These are phyloP conservation scores for Channa striata DNA, from an alignment of 2,797 vertebrate genomes.

Conservation along the genomic window DNA sequence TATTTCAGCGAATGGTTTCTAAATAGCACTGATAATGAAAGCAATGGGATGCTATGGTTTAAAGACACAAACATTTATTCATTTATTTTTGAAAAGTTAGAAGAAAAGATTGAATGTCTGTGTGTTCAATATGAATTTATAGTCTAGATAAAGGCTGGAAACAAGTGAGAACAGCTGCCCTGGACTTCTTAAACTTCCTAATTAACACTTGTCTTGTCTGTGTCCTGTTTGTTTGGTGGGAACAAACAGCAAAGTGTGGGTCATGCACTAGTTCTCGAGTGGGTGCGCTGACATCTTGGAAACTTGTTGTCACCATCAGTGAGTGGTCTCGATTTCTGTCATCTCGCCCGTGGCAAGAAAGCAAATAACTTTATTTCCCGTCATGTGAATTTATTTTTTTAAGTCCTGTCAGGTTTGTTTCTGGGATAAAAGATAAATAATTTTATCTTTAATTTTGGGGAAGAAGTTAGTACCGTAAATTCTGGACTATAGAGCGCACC, in stretches of 20 bases:
- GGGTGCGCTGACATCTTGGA: not conserved
- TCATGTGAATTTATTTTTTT: not conserved
- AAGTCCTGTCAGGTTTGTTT: too few relatives aligned
- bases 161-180: not conserved
- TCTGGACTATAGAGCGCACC: too few relatives aligned
- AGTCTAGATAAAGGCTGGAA: not conserved
- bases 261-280: not conserved
- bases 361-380: not conserved
- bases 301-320: not conserved
- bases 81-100: not conserved
- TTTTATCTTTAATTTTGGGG: too few relatives aligned
- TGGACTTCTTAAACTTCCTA: too few relatives aligned
- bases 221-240: too few relatives aligned
- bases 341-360: not conserved
- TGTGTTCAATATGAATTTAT: not conserved
- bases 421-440: too few relatives aligned
- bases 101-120: not conserved
- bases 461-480: too few relatives aligned
- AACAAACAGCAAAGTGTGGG: too few relatives aligned
- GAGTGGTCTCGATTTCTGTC: not conserved
- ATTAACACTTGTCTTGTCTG: too few relatives aligned
- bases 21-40: not conserved
- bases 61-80: not conserved
- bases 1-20: conserved; percentile 13
- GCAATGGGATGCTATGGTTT: conserved; percentile 16